These are phyloP conservation scores for Plestiodon gilberti DNA, from an alignment of 2,113 vertebrate genomes.

Conservation along the genomic window DNA sequence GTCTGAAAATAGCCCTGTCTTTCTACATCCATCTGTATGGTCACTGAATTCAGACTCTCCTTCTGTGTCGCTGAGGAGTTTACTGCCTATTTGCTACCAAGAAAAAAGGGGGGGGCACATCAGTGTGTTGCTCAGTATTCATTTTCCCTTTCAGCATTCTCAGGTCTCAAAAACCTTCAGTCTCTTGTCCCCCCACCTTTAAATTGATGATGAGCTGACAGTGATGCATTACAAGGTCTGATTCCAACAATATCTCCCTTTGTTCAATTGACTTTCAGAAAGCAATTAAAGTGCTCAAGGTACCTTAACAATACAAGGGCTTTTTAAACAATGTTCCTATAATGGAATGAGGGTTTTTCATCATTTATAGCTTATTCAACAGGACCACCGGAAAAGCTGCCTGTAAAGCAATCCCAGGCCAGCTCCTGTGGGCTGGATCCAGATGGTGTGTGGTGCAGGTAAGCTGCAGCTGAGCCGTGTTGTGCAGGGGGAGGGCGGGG, in stretches of 20 bases:
- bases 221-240: constrained; percentile 48
- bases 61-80: not conserved
- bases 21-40: constrained; percentile 31
- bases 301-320: constrained; percentile 20
- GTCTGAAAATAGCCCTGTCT: constrained; percentile 48
- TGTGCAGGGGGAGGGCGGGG: no score
- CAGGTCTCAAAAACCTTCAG: not conserved
- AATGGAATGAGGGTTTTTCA: constrained; percentile 34
- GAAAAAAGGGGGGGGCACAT: constrained; percentile 1
- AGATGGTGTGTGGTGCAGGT: no score
- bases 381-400: no score
- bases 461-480: no score
- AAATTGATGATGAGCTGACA: constrained; percentile 39
- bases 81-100: constrained; percentile 16
- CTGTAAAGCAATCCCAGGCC: no score
- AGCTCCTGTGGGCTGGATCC: no score
- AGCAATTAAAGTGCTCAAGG: constrained; percentile 9
- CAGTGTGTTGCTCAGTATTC: constrained; percentile 6
- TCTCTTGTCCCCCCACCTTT: not conserved
- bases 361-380: constrained; percentile 5
- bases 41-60: constrained; percentile 25
- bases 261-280: constrained; percentile 43
- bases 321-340: not conserved
- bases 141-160: constrained; percentile 27
- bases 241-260: constrained; percentile 41